Conservation (phyloP, 2,797 vertebrate species). For the Zalophus californianus region DNA sequence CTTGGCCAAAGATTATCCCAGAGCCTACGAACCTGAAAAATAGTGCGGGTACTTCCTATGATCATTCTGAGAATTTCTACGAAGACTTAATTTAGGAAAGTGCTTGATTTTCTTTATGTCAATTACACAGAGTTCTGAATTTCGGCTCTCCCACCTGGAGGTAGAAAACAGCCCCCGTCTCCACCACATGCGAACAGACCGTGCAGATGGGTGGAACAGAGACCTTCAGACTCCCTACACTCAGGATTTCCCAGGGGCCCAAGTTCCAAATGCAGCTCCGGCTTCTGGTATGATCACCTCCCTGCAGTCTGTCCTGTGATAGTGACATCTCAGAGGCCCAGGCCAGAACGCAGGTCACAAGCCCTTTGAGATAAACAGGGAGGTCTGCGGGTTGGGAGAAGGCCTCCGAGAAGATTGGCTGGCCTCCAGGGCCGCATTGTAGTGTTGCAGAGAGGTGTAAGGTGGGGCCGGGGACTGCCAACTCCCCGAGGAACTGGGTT, state of each 20-base stretch:
- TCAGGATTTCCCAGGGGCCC: not conserved
- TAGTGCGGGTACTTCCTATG: too few species aligned
- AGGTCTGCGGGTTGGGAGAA: not conserved
- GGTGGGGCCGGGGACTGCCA: not conserved
- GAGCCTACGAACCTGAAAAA: not conserved
- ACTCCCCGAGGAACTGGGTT: not conserved
- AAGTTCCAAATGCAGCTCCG: not conserved
- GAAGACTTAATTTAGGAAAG: not conserved
- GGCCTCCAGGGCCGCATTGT: not conserved
- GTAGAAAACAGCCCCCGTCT: not conserved
- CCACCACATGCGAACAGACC: too few species aligned
- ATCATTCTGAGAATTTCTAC: not conserved
- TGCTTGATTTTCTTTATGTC: not conserved
- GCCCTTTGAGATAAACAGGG: not conserved
- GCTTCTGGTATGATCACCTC: not conserved
- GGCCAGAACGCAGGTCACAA: not conserved
- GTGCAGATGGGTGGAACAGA: too few species aligned
- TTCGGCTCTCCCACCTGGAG: not conserved
- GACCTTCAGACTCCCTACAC: not conserved
- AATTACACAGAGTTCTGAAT: not conserved
- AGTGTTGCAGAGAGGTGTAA: not conserved
- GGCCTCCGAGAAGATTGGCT: not conserved
- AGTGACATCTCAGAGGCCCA: not conserved
- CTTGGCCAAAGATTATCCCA: not conserved
- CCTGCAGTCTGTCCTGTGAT: not conserved